Evolutionary conservation across 2,113 vertebrate genomes (phyloP), one percentile per base, ranked within the genome.

Genomic region (Paradisaea rubra): DNA sequence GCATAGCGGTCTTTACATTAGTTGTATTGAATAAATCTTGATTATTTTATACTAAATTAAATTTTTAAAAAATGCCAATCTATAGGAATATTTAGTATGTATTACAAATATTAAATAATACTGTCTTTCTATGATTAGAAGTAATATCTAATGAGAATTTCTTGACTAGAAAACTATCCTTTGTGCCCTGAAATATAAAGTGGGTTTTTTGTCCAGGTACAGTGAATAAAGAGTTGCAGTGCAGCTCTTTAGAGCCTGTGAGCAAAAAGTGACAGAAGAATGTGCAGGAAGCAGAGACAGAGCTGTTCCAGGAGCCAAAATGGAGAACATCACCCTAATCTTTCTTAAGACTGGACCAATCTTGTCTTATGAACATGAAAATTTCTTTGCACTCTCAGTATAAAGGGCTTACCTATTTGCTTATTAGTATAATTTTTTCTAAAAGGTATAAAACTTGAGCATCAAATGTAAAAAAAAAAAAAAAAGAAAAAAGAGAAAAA

Each of bases 1-100:
- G 12, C 41, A 69, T 5, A 52, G 6, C 33, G 39, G 8, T 21
- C 22, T 56, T 68, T 69, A 23, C 9, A n/a, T 45, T n/a, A 42
- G 4, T 42, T 24, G 35, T 39, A 81, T 5, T 33, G 28, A 72
- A 77, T 37, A 69, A 25, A 81, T 54, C 4, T 52, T 54, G 2
- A 41, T 54, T 72, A 47, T 42, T 91, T 83, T 18, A 65, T 81
- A 52, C 5, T 25, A 49, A 44, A 53, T n/a, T 2, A 59, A 28
- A 11, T 19, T 21, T 18, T 60, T 30, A 14, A 13, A 45, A 60
- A 52, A 56, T 19, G 10, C 0, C 1, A 30, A 3, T 6, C 21
- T 37, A 19, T 49, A 54, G 25, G 2, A 61, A 61, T 42, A 53
- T 17, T 64, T 47, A n/a, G 9, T 50, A 6, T 0, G 0, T 39